These are phyloP conservation scores for Pangasius krempfi DNA, from an alignment of 2,797 vertebrate genomes.

Conservation along the genomic window DNA sequence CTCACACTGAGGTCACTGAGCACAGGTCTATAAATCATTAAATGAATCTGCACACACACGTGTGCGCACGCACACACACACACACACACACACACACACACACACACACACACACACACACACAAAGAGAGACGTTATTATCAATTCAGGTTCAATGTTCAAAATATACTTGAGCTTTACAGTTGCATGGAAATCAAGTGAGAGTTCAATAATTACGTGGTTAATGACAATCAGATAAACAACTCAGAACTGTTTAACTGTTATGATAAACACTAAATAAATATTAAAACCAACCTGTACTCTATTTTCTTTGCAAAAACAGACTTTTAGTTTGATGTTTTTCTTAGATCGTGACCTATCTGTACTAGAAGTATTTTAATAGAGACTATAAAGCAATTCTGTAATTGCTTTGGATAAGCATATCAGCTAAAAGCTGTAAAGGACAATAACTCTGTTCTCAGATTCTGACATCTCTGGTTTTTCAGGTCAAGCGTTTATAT, in stretches of 20 bases:
- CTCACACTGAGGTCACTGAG: slow-evolving; percentile 13
- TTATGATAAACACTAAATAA: background rate
- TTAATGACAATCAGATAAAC: background rate
- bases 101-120: background rate
- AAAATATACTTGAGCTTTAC: background rate
- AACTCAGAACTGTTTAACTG: background rate
- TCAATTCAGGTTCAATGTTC: background rate
- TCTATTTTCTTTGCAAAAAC: background rate
- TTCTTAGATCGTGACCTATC: background rate
- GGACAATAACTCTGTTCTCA: background rate
- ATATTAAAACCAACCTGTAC: background rate
- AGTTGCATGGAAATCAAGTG: background rate
- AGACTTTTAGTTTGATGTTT: background rate
- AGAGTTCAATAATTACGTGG: background rate
- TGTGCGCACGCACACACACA: background rate
- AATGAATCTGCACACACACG: slow-evolving; percentile 5
- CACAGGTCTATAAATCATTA: slow-evolving; percentile 32
- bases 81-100: slow-evolving; percentile 6
- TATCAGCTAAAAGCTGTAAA: background rate
- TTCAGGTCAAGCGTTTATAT: background rate
- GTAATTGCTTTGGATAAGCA: too few species aligned
- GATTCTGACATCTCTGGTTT: background rate
- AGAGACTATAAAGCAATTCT: background rate
- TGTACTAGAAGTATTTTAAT: background rate
- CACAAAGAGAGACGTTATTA: background rate